Evolutionary conservation across 2,888 invertebrate species (phyloP).

Genomic region (Lycia hirtaria): DNA sequence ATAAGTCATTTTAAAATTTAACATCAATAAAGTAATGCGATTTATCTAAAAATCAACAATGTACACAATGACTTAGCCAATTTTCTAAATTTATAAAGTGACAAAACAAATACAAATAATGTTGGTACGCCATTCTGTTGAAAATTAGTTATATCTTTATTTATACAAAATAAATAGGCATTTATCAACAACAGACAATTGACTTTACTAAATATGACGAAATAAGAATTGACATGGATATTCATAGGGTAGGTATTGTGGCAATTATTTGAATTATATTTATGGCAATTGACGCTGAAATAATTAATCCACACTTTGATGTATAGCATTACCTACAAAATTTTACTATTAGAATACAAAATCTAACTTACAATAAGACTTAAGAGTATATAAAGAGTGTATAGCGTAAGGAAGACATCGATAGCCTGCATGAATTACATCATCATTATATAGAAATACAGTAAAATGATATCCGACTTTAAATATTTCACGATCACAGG

Average conservation of each 20-base stretch:
- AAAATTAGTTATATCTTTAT: too few species aligned
- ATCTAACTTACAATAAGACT: slow-evolving; percentile 75
- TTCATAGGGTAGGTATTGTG: background rate
- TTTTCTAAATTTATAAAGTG: background rate
- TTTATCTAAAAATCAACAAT: slow-evolving; percentile 23
- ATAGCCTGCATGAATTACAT: slow-evolving; percentile 83
- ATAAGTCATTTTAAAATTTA: slow-evolving; percentile 18
- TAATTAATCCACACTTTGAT: background rate
- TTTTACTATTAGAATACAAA: slow-evolving; percentile 53
- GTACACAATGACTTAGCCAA: slow-evolving; percentile 10
- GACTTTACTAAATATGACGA: slow-evolving; percentile 4
- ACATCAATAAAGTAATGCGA: slow-evolving; percentile 19
- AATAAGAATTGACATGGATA: background rate
- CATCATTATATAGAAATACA: slow-evolving; percentile 69
- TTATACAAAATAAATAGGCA: too few species aligned
- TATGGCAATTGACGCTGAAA: slow-evolving; percentile 4
- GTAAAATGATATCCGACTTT: slow-evolving; percentile 41
- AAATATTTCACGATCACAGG: slow-evolving; percentile 32
- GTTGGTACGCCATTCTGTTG: background rate
- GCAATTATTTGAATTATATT: background rate
- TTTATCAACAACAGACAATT: slow-evolving; percentile 8
- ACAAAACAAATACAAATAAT: background rate
- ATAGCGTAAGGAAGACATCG: slow-evolving; percentile 85
- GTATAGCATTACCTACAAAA: slow-evolving; percentile 12
- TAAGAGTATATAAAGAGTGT: slow-evolving; percentile 79